phyloP scores from a whole-genome alignment of 2,888 invertebrate genomes.

The Chalcosyrphus nemorum region DNA sequence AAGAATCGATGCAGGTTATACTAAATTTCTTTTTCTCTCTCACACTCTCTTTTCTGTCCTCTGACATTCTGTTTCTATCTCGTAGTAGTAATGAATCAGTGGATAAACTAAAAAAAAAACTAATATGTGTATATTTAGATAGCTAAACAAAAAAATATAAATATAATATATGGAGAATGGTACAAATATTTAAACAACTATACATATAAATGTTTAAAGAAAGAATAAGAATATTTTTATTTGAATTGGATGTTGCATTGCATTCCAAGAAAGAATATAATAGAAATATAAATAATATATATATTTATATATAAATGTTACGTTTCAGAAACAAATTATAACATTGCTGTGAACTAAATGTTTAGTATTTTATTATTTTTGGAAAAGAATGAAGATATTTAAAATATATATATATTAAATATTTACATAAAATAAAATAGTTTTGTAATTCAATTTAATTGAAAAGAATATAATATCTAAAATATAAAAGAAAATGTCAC shows the following conservation, averaged over 20 bases:
- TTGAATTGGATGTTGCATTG: constrained; percentile 72
- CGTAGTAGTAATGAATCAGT: constrained; percentile 45
- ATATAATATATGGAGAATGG: constrained; percentile 61
- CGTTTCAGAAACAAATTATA: constrained; percentile 72
- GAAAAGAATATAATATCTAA: constrained; percentile 14
- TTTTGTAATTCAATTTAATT: constrained; percentile 58
- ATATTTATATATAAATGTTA: constrained; percentile 65
- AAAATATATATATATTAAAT: constrained; percentile 41
- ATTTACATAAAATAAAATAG: constrained; percentile 47
- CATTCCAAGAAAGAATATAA: constrained; percentile 66
- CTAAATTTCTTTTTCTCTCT: constrained; percentile 5
- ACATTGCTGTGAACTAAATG: constrained; percentile 73
- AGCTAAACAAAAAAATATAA: constrained; percentile 61
- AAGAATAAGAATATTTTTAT: constrained; percentile 55
- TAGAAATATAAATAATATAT: constrained; percentile 29
- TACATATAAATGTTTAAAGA: constrained; percentile 52
- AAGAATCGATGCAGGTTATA: constrained; percentile 36
- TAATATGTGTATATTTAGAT: constrained; percentile 50
- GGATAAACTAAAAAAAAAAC: constrained; percentile 27
- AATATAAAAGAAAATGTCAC: constrained; percentile 18
- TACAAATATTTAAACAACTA: constrained; percentile 68
- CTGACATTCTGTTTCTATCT: constrained; percentile 34
- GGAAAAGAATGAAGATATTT: constrained; percentile 46
- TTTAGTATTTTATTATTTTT: constrained; percentile 64
- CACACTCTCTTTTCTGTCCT: constrained; percentile 17